Base-by-base conservation (phyloP, 30 jellyfish, hydroid and myxozoan genomes). In the Aurelia sp. region DNA sequence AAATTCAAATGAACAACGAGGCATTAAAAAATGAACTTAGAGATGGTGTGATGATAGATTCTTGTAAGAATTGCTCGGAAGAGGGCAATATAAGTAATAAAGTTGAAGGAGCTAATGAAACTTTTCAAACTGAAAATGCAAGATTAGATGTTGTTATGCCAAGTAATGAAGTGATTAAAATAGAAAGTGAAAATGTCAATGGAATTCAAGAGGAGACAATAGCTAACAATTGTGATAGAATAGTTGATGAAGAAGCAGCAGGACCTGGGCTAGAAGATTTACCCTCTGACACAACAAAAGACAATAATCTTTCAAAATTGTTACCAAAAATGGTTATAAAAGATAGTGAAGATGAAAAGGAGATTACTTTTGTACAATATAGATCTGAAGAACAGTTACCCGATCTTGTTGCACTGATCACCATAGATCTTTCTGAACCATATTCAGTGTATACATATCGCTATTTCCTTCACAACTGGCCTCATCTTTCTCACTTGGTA, bases 401-500 rank as follows among this genome's bases (percentile, higher is more conserved):
- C 2, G 98, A 92, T 59, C 44, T 92, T 55, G 88, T 95, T 19
- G 98, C 94, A 7, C 83, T 92, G 66, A 92, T 92, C 44, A 92
- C 98, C 21, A 66, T 76, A 33, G 98, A 92, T 66, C 90, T 92
- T 13, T 92, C 98, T 6, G 98, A 92, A 66, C 98, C 98, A 23
- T 92, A 92, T 70, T 92, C 98, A 10, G 78, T 92, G 11, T 92
- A 92, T 81, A 92, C 98, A 16, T 92, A 92, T 47, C 88, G 98
- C 7, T 92, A 92, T 78, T 92, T 92, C 69, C 88, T 92, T 17
- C 98, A 92, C 69, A 92, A 92, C 80, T 92, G 98, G 98, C 98
- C 98, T 5, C 98, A 92, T 86, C 74, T 92, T 59, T 92, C 98
- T 41, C 90, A 86, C 71, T 71, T 92, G 95, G 98, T 92, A 92